Evolutionary conservation across 1,140 invertebrate species (phyloP).

Genomic region (Panulirus ornatus): DNA sequence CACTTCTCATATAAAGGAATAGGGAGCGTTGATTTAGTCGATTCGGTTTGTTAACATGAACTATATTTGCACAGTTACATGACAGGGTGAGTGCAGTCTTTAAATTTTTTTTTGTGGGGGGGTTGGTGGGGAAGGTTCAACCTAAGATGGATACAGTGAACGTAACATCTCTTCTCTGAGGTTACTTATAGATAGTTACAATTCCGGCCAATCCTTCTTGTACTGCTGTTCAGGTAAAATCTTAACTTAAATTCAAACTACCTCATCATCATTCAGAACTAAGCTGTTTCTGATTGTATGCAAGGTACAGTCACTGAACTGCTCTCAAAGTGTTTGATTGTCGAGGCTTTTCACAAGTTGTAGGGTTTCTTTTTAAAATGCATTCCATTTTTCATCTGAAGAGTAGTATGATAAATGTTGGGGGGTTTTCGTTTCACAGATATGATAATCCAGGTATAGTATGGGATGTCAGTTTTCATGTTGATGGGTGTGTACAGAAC

Average conservation of each 20-base stretch:
- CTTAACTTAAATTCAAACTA: conserved; percentile 6
- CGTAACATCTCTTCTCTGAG: background rate
- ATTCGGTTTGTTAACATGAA: too few species aligned
- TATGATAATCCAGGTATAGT: background rate
- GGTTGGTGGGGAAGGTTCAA: too few species aligned
- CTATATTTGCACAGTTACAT: too few species aligned
- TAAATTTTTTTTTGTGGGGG: too few species aligned
- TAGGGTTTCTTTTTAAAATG: background rate
- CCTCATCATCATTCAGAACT: conserved; percentile 11
- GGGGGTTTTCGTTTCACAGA: background rate
- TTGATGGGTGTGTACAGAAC: too few species aligned
- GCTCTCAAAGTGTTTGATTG: background rate
- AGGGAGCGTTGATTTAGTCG: too few species aligned
- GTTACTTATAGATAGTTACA: background rate
- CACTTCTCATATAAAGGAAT: background rate
- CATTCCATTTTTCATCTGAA: conserved; percentile 16
- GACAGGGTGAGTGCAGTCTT: too few species aligned
- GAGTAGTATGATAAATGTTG: conserved; percentile 10
- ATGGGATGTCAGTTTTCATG: too few species aligned
- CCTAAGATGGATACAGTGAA: background rate
- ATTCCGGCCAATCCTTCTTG: conserved; percentile 15
- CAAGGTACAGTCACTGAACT: background rate
- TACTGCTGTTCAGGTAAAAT: conserved; percentile 19
- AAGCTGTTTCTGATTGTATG: conserved; percentile 13
- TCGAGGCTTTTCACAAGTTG: background rate